These are phyloP conservation scores for Corvus moneduloides DNA, from an alignment of 2,113 vertebrate genomes.

Conservation along the genomic window DNA sequence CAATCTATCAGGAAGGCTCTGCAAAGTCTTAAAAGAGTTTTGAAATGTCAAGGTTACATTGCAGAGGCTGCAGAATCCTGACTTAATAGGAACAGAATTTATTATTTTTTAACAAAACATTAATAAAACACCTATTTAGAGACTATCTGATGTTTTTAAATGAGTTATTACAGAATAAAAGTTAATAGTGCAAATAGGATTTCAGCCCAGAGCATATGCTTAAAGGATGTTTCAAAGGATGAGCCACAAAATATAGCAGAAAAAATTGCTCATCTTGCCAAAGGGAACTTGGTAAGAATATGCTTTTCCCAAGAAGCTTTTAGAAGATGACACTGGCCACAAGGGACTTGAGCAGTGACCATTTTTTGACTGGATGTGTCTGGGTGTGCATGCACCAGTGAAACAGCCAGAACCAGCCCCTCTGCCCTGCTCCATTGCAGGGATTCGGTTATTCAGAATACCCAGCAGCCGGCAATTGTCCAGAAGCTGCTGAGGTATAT, in stretches of 20 bases:
- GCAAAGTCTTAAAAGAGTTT: background rate
- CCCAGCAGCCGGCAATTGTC: background rate
- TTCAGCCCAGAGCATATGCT: slow-evolving; percentile 22
- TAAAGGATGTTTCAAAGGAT: background rate
- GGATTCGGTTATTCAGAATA: background rate
- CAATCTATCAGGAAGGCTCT: background rate
- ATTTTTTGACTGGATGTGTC: background rate
- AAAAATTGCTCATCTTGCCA: background rate
- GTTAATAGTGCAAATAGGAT: slow-evolving; percentile 22
- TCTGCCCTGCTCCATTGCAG: background rate
- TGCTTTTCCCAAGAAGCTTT: slow-evolving; percentile 1
- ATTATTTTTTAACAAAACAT: slow-evolving; percentile 40
- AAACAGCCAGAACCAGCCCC: background rate
- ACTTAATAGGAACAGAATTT: background rate
- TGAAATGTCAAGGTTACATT: slow-evolving; percentile 25
- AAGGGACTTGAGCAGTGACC: background rate
- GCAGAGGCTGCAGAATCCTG: background rate
- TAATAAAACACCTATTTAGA: slow-evolving; percentile 27
- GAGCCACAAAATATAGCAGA: background rate
- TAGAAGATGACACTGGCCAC: background rate
- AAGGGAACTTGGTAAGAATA: background rate
- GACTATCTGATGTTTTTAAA: background rate
- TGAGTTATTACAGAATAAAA: slow-evolving; percentile 13
- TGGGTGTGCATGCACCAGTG: accelerated
- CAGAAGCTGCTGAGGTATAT: background rate